Conservation (phyloP, 1,140 invertebrate species). For the Yoshiicerus persimilis region DNA sequence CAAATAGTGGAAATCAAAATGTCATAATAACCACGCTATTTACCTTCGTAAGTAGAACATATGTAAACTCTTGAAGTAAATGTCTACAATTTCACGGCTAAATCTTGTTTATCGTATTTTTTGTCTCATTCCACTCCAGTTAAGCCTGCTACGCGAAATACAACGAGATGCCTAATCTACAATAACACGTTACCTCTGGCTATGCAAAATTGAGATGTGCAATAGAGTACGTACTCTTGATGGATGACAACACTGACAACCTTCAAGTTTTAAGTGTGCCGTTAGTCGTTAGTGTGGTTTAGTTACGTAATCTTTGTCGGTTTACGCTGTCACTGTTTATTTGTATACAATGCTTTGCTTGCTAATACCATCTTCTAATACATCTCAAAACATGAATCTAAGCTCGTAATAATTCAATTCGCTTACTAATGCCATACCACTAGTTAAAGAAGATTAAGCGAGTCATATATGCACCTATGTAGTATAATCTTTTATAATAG, state of each 20-base stretch:
- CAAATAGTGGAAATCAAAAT: neutral
- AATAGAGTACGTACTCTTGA: neutral
- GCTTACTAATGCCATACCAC: neutral
- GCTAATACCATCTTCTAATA: neutral
- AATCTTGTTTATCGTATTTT: neutral
- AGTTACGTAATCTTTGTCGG: neutral
- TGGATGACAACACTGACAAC: slow-evolving; percentile 1
- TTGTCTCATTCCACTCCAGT: neutral
- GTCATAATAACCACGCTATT: neutral
- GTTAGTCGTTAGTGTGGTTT: slow-evolving; percentile 16
- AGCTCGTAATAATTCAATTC: neutral
- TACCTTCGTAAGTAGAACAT: neutral
- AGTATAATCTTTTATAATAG: neutral
- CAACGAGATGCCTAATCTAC: neutral
- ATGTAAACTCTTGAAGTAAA: neutral
- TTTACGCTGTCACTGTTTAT: neutral
- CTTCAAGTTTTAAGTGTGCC: neutral
- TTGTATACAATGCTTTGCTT: neutral
- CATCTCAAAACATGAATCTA: neutral
- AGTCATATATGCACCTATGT: neutral
- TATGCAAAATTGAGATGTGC: neutral
- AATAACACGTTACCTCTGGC: too few species aligned
- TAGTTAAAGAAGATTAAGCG: neutral
- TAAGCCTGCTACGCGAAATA: neutral
- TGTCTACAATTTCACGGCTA: neutral